Evolutionary conservation across 2,888 invertebrate genomes (phyloP).

Genomic region (Arge pagana): DNA sequence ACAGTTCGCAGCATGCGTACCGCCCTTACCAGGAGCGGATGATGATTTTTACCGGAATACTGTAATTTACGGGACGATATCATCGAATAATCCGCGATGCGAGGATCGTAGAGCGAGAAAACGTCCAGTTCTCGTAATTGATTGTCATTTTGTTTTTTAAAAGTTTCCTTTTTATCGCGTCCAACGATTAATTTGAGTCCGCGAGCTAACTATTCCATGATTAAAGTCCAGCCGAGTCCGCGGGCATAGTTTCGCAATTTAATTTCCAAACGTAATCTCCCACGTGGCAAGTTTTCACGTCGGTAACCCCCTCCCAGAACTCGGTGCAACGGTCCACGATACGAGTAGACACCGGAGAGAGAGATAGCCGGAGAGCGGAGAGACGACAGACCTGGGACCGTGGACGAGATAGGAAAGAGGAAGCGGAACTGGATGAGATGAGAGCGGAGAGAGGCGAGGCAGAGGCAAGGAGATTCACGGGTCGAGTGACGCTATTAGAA

Average conservation of each 20-base stretch:
- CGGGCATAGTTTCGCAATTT: not conserved
- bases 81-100: not conserved
- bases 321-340: conserved; percentile 1
- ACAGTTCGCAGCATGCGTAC: not conserved
- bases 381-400: conserved; percentile 12
- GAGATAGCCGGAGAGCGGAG: no score
- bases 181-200: no score
- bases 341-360: no score
- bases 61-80: not conserved
- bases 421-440: not conserved
- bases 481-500: conserved; percentile 46
- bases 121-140: not conserved
- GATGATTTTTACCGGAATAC: no score
- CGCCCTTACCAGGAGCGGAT: no score
- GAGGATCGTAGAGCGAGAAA: not conserved
- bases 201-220: no score
- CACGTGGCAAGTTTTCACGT: not conserved
- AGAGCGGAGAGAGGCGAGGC: conserved; percentile 4
- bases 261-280: conserved; percentile 2
- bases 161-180: no score
- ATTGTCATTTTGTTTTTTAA: not conserved
- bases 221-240: no score
- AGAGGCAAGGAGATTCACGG: conserved; percentile 26
- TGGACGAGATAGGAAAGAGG: not conserved
- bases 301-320: not conserved